Evolutionary conservation across 1,140 invertebrate genomes (phyloP).

Genomic region (Ladona fulva): DNA sequence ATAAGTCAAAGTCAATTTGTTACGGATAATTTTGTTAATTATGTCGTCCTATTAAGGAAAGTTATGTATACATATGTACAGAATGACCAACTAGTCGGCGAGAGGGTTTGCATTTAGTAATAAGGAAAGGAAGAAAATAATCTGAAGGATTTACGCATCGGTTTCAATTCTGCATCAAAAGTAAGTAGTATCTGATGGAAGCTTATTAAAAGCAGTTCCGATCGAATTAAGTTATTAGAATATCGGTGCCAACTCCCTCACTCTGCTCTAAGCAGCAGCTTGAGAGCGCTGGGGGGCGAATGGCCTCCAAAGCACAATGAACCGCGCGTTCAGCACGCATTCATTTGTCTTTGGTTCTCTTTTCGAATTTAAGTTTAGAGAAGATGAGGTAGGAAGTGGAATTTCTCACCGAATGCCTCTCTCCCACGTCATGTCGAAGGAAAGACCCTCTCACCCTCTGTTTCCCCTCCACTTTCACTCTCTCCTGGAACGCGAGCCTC

Average conservation of each 20-base stretch:
- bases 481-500: not conserved
- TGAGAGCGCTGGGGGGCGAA: not conserved
- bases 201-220: no score
- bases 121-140: no score
- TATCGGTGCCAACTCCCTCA: not conserved
- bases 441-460: not conserved
- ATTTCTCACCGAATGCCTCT: not conserved
- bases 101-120: no score
- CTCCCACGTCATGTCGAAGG: not conserved
- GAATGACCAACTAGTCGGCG: no score
- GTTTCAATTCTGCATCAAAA: no score
- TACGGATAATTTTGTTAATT: no score
- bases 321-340: not conserved
- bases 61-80: no score
- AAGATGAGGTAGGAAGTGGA: not conserved
- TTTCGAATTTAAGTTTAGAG: not conserved
- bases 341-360: not conserved
- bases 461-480: not conserved
- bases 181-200: no score
- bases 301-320: not conserved
- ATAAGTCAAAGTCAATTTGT: no score
- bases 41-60: no score
- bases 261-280: not conserved
- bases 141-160: no score
- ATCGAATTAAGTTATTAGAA: no score